Conservation (phyloP, 2,888 invertebrate species). For the Artemia sp. region DNA sequence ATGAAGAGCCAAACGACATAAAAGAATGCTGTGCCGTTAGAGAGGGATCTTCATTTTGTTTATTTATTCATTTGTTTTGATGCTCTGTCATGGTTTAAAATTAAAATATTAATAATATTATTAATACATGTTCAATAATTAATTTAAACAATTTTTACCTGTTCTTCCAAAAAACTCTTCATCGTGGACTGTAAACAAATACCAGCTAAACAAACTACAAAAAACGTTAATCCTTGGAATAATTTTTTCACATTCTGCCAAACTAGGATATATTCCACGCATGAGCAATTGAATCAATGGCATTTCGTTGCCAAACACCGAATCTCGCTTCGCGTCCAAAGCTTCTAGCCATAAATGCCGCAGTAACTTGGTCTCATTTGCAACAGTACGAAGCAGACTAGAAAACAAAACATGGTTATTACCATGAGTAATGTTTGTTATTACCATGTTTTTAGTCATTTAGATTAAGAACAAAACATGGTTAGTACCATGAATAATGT, state of each 20-base stretch:
- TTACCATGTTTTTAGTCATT: background rate
- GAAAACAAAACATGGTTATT: constrained; percentile 17
- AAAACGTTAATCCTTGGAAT: constrained; percentile 64
- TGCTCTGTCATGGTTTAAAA: no score
- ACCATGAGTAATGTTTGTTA: background rate
- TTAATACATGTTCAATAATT: no score
- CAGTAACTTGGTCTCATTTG: constrained; percentile 58
- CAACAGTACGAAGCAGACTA: constrained; percentile 57
- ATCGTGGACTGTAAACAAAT: constrained; percentile 67
- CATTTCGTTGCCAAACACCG: constrained; percentile 36
- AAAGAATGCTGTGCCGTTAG: no score
- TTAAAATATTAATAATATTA: no score
- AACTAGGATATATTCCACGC: constrained; percentile 44
- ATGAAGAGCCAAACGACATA: no score
- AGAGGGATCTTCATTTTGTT: no score
- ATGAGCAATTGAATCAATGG: constrained; percentile 48
- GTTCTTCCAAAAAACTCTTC: constrained; percentile 50
- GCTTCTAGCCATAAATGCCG: constrained; percentile 51
- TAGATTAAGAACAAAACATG: no score
- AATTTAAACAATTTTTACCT: background rate
- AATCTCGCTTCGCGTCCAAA: constrained; percentile 34
- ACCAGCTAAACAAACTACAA: constrained; percentile 58
- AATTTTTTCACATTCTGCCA: constrained; percentile 46
- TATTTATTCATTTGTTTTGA: no score
- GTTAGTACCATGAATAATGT: no score